These are phyloP conservation scores for Podabrus alpinus DNA, from an alignment of 2,888 invertebrate species.

Conservation along the genomic window DNA sequence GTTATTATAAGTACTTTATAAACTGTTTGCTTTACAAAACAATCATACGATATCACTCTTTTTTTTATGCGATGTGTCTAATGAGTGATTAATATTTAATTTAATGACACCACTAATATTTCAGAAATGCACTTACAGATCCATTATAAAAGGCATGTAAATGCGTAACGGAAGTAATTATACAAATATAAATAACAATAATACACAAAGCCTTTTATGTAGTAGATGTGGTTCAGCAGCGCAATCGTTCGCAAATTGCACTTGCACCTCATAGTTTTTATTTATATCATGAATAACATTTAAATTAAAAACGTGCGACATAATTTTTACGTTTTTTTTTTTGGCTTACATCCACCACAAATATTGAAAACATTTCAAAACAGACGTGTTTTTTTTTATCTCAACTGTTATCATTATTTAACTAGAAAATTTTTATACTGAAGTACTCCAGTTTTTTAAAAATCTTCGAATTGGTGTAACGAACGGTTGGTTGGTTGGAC, in stretches of 20 bases:
- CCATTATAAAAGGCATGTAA: neutral
- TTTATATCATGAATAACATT: neutral
- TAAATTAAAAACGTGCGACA: neutral
- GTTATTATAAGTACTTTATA: neutral
- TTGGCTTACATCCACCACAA: neutral
- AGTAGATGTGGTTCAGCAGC: neutral
- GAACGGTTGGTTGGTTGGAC: no score
- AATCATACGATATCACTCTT: neutral
- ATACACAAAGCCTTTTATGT: neutral
- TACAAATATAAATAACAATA: neutral
- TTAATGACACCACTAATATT: neutral
- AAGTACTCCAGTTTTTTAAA: neutral
- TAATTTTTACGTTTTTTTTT: neutral
- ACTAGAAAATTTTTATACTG: neutral
- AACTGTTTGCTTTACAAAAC: neutral
- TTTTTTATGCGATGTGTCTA: neutral
- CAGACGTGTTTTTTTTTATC: neutral
- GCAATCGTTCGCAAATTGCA: neutral
- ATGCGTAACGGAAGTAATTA: neutral
- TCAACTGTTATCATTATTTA: neutral
- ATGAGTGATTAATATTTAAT: neutral
- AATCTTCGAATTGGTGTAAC: neutral
- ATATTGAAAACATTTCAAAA: neutral
- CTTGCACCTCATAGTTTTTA: neutral
- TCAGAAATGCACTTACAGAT: neutral